Evolutionary conservation across 2,888 invertebrate genomes (phyloP).

Genomic region (Bugulina stolonifera): DNA sequence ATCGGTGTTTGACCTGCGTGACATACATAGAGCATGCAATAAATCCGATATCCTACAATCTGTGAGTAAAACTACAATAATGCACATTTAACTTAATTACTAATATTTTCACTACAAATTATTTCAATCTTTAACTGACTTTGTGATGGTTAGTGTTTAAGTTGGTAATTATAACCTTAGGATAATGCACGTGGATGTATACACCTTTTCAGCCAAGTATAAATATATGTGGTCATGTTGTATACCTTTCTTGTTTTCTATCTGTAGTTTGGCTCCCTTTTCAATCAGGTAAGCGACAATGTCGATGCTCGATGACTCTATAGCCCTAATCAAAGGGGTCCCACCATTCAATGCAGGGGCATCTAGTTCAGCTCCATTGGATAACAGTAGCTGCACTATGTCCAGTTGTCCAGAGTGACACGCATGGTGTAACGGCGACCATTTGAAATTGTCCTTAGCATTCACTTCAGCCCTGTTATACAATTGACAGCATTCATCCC

Average conservation of each 20-base stretch:
- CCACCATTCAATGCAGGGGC: constrained; percentile 50
- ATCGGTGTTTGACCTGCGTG: constrained; percentile 49
- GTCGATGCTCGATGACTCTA: constrained; percentile 48
- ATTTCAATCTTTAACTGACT: too few relatives aligned
- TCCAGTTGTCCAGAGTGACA: constrained; percentile 51
- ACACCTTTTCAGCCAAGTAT: too few relatives aligned
- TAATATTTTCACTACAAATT: too few relatives aligned
- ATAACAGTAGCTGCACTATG: constrained; percentile 47
- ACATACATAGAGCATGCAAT: too few relatives aligned
- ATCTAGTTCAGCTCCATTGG: constrained; percentile 49
- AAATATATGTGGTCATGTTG: not conserved
- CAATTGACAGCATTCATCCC: too few relatives aligned
- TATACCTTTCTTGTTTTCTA: constrained; percentile 50
- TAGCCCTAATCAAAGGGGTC: constrained; percentile 51
- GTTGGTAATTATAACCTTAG: not conserved
- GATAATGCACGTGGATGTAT: too few relatives aligned
- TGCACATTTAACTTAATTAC: too few relatives aligned
- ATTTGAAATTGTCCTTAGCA: constrained; percentile 52
- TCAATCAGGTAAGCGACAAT: constrained; percentile 49
- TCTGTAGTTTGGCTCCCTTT: constrained; percentile 47
- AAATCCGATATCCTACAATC: too few relatives aligned
- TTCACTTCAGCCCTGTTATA: constrained; percentile 49
- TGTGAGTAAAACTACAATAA: too few relatives aligned
- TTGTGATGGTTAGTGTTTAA: too few relatives aligned
- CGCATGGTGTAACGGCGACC: constrained; percentile 54